These are phyloP conservation scores for Cervus canadensis DNA, from an alignment of 2,113 vertebrate species.

Conservation along the genomic window DNA sequence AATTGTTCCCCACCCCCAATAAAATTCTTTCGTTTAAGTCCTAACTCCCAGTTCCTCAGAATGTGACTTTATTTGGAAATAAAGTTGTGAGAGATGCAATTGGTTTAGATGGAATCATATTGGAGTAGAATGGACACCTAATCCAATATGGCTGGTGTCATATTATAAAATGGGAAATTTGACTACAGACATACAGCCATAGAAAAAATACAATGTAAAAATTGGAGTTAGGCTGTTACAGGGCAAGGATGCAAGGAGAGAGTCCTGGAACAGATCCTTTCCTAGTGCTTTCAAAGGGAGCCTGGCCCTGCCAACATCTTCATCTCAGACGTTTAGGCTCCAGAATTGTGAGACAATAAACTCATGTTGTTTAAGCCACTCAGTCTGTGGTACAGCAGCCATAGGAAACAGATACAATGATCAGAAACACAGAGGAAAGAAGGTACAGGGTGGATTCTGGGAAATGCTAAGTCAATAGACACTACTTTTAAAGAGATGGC, in stretches of 20 bases:
- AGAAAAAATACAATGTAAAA: not conserved
- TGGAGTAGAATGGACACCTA: not conserved
- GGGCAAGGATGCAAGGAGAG: not conserved
- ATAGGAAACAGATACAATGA: not conserved
- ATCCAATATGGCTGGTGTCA: not conserved
- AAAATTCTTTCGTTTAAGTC: not conserved
- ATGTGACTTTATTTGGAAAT: not conserved
- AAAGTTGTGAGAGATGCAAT: not conserved
- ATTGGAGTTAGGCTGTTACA: not conserved
- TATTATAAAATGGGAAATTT: not conserved
- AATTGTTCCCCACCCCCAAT: not conserved
- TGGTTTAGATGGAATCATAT: not conserved
- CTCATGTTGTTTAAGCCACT: not conserved
- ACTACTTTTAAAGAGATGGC: not conserved
- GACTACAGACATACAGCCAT: not conserved
- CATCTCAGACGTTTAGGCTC: not conserved
- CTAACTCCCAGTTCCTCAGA: not conserved
- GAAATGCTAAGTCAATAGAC: not conserved
- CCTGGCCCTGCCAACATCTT: not conserved
- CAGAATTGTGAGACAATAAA: not conserved
- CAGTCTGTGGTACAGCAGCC: not conserved
- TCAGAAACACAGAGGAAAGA: not conserved
- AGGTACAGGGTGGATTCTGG: not conserved
- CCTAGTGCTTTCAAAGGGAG: not conserved
- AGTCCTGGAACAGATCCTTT: not conserved